Conservation (phyloP, 1,140 invertebrate genomes). For the Zaprionus camerounensis region DNA sequence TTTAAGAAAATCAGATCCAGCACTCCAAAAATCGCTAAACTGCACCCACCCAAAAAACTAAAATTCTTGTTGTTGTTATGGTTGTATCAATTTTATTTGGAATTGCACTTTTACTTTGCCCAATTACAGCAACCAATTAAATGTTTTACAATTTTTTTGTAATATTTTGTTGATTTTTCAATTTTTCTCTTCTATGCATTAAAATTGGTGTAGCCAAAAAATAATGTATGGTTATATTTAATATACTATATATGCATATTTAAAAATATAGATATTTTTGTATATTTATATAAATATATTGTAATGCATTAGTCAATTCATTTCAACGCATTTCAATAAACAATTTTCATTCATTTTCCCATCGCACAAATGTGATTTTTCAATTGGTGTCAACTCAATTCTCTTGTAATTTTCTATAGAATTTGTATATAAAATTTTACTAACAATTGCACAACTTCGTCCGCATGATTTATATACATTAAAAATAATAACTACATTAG, state of each 20-base stretch:
- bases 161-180: conserved; percentile 39
- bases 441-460: conserved; percentile 78
- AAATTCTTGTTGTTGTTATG: conserved; percentile 51
- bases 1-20: no score
- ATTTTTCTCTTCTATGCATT: conserved; percentile 56
- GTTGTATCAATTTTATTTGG: conserved; percentile 74
- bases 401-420: conserved; percentile 58
- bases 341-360: conserved; percentile 18
- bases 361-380: conserved; percentile 55
- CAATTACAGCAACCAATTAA: conserved; percentile 72
- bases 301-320: conserved; percentile 30
- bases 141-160: conserved; percentile 73
- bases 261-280: conserved; percentile 38
- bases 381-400: conserved; percentile 40
- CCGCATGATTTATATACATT: conserved; percentile 65
- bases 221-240: conserved; percentile 56
- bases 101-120: conserved; percentile 76
- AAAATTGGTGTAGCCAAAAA: conserved; percentile 73
- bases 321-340: conserved; percentile 53
- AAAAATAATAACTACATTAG: conserved; percentile 62
- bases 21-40: background rate
- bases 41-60: background rate
- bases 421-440: conserved; percentile 63
- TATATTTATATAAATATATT: conserved; percentile 50
- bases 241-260: conserved; percentile 41